A percentile compares a stretch with the other conserved stretches of the same genome.
Conservation (phyloP, 2,797 vertebrate genomes). For the Harpagifer antarcticus region DNA sequence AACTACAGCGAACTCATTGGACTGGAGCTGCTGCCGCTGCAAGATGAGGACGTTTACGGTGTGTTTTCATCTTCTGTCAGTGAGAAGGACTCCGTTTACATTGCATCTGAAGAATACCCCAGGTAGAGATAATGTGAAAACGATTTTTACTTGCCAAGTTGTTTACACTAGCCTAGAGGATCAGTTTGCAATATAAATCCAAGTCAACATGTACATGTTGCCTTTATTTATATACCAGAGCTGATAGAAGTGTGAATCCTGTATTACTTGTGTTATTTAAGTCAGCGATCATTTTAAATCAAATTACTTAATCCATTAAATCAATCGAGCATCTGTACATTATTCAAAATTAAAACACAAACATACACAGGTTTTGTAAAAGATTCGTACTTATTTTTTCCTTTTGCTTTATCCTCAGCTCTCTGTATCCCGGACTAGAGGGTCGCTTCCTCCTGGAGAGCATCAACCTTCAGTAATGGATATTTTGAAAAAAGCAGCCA, state of each 20-base stretch:
- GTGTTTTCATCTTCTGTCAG: constrained; percentile 93
- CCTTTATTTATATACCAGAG: no score
- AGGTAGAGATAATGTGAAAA: constrained; percentile 83
- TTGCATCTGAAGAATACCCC: constrained; percentile 93
- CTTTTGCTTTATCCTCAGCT: constrained; percentile 76
- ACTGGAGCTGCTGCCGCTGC: constrained; percentile 94
- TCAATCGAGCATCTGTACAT: not conserved
- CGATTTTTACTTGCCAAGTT: constrained; percentile 5
- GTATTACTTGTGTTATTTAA: no score
- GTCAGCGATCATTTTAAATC: not conserved
- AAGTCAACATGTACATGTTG: no score
- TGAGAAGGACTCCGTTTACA: constrained; percentile 94
- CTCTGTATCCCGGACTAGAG: constrained; percentile 95
- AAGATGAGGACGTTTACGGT: constrained; percentile 90
- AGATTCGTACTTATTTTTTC: not conserved
- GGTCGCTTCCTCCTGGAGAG: constrained; percentile 91
- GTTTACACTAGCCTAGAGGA: not conserved
- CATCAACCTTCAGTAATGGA: constrained; percentile 89
- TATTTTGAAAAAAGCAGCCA: constrained; percentile 92
- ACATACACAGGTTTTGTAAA: not conserved
- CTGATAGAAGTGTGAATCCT: no score
- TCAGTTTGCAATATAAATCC: not conserved
- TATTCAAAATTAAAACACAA: not conserved
- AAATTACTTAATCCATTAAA: not conserved
- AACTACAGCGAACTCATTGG: constrained; percentile 95